These are phyloP conservation scores for Bradynema listronoti DNA, from an alignment of 1,140 invertebrate species.

Conservation along the genomic window DNA sequence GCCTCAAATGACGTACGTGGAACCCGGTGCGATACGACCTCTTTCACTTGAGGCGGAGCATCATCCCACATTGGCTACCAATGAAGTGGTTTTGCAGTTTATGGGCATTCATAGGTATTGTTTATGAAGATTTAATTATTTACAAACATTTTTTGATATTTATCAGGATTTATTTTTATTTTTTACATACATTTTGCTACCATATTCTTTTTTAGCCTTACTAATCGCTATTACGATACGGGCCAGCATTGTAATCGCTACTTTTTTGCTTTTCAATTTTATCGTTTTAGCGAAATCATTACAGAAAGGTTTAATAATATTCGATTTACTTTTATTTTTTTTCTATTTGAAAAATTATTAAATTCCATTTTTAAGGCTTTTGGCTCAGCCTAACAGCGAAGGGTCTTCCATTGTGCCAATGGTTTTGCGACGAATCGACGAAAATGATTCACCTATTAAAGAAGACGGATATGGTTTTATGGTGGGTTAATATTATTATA, in stretches of 20 bases:
- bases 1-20: too few relatives aligned
- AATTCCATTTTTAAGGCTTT: constrained; percentile 9
- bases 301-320: constrained; percentile 35
- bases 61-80: constrained; percentile 25
- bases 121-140: too few relatives aligned
- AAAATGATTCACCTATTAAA: constrained; percentile 12
- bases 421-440: constrained; percentile 20
- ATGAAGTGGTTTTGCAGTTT: constrained; percentile 36
- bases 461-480: constrained; percentile 24
- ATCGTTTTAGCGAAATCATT: constrained; percentile 29
- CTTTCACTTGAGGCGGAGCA: not conserved
- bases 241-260: constrained; percentile 1
- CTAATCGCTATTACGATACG: constrained; percentile 27
- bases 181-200: not conserved
- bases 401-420: constrained; percentile 15
- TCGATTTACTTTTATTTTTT: not conserved
- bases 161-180: too few relatives aligned
- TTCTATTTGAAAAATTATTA: constrained; percentile 4
- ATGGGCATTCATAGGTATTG: constrained; percentile 23
- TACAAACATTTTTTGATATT: too few relatives aligned
- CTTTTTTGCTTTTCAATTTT: constrained; percentile 41
- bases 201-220: constrained; percentile 12
- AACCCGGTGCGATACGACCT: not conserved
- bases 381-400: constrained; percentile 21
- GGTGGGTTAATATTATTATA: constrained; percentile 10